Evolutionary conservation across 2,113 vertebrate genomes (phyloP).

Genomic region (Hippocampus guttulatus): DNA sequence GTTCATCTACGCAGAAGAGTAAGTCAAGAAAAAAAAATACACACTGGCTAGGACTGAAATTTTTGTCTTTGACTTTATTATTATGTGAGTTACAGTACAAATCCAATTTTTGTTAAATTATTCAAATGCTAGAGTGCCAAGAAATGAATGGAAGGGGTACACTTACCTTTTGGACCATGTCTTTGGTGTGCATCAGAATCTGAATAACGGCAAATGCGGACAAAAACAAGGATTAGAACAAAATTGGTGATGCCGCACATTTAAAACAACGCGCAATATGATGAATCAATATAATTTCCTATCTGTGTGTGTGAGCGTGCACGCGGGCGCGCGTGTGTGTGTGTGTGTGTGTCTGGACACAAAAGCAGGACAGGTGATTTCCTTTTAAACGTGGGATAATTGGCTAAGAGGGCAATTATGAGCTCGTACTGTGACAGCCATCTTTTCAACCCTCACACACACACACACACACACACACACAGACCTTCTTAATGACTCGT

Average conservation of each 20-base stretch:
- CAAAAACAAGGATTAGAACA: constrained; percentile 13
- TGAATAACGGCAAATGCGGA: constrained; percentile 59
- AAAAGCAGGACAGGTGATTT: constrained; percentile 89
- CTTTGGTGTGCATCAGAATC: constrained; percentile 99
- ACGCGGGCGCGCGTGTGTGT: no score
- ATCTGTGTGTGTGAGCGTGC: constrained; percentile 26
- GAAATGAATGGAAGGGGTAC: background rate
- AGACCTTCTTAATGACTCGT: constrained; percentile 81
- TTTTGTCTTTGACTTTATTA: background rate
- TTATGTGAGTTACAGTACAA: background rate
- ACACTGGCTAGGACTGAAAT: background rate
- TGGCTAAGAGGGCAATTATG: constrained; percentile 98
- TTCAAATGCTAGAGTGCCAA: background rate
- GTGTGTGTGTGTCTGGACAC: constrained; percentile 35
- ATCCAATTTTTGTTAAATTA: background rate
- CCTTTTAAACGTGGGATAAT: constrained; percentile 94
- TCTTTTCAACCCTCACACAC: constrained; percentile 89
- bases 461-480: constrained; percentile 68
- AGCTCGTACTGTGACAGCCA: constrained; percentile 88
- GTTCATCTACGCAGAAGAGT: constrained; percentile 81
- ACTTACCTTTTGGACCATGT: constrained; percentile 96
- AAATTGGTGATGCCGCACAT: constrained; percentile 22
- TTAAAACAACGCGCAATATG: constrained; percentile 77
- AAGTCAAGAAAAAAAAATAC: background rate
- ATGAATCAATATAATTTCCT: constrained; percentile 84